Conservation (phyloP, 2,797 vertebrate species). For the Anisognathus igniventris region DNA sequence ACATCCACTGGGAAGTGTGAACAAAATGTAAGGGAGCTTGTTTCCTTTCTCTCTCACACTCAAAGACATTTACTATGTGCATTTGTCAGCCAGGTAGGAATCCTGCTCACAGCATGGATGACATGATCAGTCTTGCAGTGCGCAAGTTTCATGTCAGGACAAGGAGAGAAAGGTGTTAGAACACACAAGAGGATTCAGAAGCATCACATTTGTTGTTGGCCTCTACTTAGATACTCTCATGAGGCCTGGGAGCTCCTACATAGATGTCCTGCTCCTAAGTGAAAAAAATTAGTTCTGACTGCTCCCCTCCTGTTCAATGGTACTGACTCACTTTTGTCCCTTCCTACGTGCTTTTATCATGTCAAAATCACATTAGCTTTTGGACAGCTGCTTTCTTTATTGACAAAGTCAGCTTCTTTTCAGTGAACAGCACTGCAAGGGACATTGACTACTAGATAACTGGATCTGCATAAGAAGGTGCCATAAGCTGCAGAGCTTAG, state of each 20-base stretch:
- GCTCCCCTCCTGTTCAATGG: not conserved
- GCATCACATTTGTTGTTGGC: not conserved
- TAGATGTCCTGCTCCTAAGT: not conserved
- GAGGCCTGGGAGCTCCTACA: not conserved
- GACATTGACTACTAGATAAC: not conserved
- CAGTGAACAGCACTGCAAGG: not conserved
- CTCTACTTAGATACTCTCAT: not conserved
- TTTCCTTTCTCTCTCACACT: not conserved
- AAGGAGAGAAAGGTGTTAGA: not conserved
- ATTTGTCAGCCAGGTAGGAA: not conserved
- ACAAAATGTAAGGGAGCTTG: slow-evolving; percentile 16
- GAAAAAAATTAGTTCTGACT: not conserved
- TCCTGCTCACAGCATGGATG: not conserved
- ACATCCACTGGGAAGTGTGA: slow-evolving; percentile 11
- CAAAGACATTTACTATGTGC: not conserved
- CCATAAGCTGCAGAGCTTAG: not conserved
- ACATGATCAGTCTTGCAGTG: not conserved
- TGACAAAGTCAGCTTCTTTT: not conserved
- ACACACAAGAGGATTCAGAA: not conserved
- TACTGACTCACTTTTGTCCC: not conserved
- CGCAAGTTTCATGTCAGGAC: not conserved
- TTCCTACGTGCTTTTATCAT: not conserved
- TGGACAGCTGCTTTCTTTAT: not conserved
- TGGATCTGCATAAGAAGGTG: not conserved
- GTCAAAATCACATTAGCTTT: not conserved